Evolutionary conservation across 92 coral and sea anemone genomes (phyloP).

Genomic region (Micromussa lordhowensis): DNA sequence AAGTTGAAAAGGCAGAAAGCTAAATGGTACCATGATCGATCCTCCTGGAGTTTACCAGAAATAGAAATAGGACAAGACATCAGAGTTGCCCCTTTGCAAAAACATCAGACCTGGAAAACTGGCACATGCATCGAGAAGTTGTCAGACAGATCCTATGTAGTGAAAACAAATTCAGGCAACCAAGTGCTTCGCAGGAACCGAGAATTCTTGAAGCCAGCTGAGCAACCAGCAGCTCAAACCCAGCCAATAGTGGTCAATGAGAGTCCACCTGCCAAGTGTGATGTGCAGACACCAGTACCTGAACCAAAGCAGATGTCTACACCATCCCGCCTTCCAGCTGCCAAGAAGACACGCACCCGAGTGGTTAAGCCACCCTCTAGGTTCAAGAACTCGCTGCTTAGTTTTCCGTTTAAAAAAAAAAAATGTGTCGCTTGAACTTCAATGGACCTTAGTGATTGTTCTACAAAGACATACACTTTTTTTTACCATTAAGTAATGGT

Average conservation of each 20-base stretch:
- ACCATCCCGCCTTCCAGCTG: no score
- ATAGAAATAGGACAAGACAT: constrained; percentile 16
- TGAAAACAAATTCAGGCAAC: not conserved
- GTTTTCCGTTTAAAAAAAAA: no score
- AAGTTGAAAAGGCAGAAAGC: constrained; percentile 16
- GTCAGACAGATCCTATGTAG: constrained; percentile 30
- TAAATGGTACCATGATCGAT: constrained; percentile 27
- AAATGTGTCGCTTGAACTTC: no score
- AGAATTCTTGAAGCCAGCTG: constrained; percentile 32
- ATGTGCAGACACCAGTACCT: not conserved
- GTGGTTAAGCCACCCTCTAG: not conserved
- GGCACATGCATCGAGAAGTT: constrained; percentile 24
- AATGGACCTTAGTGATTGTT: no score
- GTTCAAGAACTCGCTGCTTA: not conserved
- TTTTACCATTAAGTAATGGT: constrained; percentile 1
- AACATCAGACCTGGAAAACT: constrained; percentile 14
- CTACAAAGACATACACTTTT: not conserved
- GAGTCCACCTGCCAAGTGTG: not conserved
- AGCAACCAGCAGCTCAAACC: not conserved
- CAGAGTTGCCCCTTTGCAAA: constrained; percentile 14
- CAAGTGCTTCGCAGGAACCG: constrained; percentile 21
- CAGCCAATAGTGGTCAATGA: not conserved
- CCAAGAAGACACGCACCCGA: not conserved
- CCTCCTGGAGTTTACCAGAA: constrained; percentile 16
- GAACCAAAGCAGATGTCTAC: not conserved